A percentile compares a stretch with the other conserved stretches of the same genome.
These are phyloP conservation scores for Sula dactylatra DNA, from an alignment of 2,113 vertebrate genomes.

Conservation along the genomic window DNA sequence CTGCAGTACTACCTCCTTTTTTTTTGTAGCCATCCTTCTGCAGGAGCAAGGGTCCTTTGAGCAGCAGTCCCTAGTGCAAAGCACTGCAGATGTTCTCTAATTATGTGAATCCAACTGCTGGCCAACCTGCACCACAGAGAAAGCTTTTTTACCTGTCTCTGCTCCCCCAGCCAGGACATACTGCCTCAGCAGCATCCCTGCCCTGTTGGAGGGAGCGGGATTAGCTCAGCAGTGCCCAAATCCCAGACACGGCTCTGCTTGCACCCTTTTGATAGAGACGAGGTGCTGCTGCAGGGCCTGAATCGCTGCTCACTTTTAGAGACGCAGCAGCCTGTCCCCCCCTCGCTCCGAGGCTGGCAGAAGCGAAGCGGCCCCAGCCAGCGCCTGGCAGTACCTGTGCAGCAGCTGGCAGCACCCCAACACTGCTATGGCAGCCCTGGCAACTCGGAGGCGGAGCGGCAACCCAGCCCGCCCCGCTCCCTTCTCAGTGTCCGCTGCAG, in stretches of 20 bases:
- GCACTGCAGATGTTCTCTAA: neutral
- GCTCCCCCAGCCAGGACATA: no score
- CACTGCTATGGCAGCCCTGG: neutral
- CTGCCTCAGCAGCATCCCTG: neutral
- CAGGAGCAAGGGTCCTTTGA: neutral
- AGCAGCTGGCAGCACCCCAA: neutral
- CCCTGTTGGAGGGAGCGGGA: neutral
- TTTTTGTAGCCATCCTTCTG: constrained; percentile 52
- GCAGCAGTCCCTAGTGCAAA: neutral
- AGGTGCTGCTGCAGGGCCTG: neutral
- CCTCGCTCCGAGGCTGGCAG: rapidly evolving
- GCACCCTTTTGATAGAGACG: rapidly evolving
- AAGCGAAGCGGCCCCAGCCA: rapidly evolving
- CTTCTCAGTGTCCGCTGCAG: rapidly evolving
- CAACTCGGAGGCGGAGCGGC: rapidly evolving
- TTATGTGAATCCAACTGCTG: neutral
- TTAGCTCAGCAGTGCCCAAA: neutral
- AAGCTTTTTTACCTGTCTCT: neutral
- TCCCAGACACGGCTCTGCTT: neutral
- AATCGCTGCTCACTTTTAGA: rapidly evolving
- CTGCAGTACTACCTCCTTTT: constrained; percentile 55
- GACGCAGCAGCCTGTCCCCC: no score
- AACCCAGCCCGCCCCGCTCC: rapidly evolving
- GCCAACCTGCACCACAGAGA: neutral
- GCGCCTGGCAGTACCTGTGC: neutral